Conservation (phyloP, 2,888 invertebrate genomes). For the Plebejus anna region DNA sequence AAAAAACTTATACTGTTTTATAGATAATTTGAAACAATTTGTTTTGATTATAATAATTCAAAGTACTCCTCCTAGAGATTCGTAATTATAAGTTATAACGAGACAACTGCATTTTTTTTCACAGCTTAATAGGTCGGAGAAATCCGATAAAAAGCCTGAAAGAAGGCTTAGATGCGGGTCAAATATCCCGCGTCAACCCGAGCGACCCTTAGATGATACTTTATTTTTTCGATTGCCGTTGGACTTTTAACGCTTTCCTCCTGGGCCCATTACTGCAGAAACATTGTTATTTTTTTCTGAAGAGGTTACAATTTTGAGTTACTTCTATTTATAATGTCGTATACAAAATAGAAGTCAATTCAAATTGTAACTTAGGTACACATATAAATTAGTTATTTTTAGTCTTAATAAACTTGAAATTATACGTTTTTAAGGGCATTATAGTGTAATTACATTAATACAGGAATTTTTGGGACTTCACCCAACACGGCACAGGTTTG, state of each 20-base stretch:
- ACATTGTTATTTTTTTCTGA: background rate
- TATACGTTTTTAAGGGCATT: too few species aligned
- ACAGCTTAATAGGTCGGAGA: constrained; percentile 14
- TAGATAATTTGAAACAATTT: too few species aligned
- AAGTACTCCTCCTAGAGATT: background rate
- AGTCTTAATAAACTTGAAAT: too few species aligned
- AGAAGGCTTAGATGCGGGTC: constrained; percentile 26
- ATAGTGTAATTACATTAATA: too few species aligned
- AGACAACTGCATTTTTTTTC: constrained; percentile 5
- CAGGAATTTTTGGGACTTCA: too few species aligned
- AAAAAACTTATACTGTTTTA: too few species aligned
- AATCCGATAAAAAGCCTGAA: constrained; percentile 24
- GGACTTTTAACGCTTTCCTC: constrained; percentile 22
- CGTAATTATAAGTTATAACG: background rate
- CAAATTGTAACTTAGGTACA: too few species aligned
- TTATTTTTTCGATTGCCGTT: constrained; percentile 28
- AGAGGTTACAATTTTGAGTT: background rate
- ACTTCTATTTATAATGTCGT: background rate
- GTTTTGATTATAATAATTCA: background rate
- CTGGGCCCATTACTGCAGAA: background rate
- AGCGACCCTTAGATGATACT: constrained; percentile 24
- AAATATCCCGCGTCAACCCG: constrained; percentile 28
- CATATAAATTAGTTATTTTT: too few species aligned
- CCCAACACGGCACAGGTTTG: too few species aligned
- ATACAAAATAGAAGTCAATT: too few species aligned